Evolutionary conservation across 2,113 vertebrate genomes (phyloP).

Genomic region (Microtus oregoni): DNA sequence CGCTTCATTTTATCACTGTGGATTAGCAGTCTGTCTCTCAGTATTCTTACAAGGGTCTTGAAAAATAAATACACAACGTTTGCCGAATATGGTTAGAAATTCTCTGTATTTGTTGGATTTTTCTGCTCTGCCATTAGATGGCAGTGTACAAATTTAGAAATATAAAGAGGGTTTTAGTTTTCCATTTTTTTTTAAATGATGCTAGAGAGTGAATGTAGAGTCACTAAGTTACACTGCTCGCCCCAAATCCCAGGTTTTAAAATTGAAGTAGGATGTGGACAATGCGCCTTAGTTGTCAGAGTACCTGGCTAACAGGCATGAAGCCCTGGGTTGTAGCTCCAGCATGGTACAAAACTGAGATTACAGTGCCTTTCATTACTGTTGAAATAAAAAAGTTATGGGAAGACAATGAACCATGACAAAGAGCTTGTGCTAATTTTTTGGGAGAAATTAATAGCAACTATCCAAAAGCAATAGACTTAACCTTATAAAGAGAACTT

Average conservation of each 20-base stretch:
- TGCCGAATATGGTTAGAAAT: neutral
- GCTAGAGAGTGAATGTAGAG: neutral
- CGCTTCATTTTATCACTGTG: neutral
- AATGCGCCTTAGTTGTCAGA: neutral
- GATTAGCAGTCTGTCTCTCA: conserved; percentile 15
- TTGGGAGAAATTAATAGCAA: no score
- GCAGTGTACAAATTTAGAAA: conserved; percentile 15
- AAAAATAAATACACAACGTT: neutral
- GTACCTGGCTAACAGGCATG: neutral
- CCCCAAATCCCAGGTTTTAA: conserved; percentile 9
- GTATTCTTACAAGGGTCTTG: neutral
- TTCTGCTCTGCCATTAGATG: conserved; percentile 45
- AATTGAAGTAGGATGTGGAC: neutral
- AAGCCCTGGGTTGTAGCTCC: neutral
- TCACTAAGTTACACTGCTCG: neutral
- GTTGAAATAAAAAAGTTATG: no score
- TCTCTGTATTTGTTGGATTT: neutral
- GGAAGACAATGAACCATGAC: no score
- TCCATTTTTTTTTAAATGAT: no score
- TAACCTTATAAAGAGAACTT: no score
- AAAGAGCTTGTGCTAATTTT: no score
- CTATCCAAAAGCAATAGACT: no score
- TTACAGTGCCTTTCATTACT: no score
- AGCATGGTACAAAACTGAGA: neutral
- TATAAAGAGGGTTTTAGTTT: neutral